These are phyloP conservation scores for Tinea trinotella DNA, from an alignment of 2,888 invertebrate species.

Conservation along the genomic window DNA sequence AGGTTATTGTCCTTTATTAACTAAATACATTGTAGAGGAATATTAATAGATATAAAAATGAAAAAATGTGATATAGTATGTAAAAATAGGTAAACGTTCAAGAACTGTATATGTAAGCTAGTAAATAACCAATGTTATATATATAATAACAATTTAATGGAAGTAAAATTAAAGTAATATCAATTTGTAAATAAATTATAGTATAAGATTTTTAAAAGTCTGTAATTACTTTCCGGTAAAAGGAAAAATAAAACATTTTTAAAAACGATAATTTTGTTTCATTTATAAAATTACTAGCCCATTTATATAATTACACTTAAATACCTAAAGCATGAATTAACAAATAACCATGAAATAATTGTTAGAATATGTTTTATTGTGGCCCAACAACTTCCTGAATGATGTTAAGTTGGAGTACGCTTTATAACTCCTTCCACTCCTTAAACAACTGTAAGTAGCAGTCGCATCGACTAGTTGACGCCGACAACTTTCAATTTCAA, in stretches of 20 bases:
- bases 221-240: constrained; percentile 63
- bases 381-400: too few relatives aligned
- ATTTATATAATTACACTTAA: background rate
- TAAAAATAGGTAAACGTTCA: constrained; percentile 60
- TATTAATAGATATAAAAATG: constrained; percentile 39
- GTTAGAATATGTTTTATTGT: too few relatives aligned
- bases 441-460: too few relatives aligned
- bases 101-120: constrained; percentile 14
- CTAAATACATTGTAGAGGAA: constrained; percentile 13
- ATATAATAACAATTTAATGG: constrained; percentile 34
- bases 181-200: constrained; percentile 62
- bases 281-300: background rate
- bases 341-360: too few relatives aligned
- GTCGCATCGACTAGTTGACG: too few relatives aligned
- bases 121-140: constrained; percentile 32
- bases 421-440: too few relatives aligned
- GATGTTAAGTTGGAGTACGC: too few relatives aligned
- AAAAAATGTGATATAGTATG: constrained; percentile 69
- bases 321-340: too few relatives aligned
- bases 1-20: constrained; percentile 9
- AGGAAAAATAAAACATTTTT: constrained; percentile 64
- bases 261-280: constrained; percentile 33
- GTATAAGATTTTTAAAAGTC: constrained; percentile 67
- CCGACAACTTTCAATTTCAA: too few relatives aligned
- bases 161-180: constrained; percentile 45